These are phyloP conservation scores for Glaucopsyche alexis DNA, from an alignment of 2,888 invertebrate species.

Conservation along the genomic window DNA sequence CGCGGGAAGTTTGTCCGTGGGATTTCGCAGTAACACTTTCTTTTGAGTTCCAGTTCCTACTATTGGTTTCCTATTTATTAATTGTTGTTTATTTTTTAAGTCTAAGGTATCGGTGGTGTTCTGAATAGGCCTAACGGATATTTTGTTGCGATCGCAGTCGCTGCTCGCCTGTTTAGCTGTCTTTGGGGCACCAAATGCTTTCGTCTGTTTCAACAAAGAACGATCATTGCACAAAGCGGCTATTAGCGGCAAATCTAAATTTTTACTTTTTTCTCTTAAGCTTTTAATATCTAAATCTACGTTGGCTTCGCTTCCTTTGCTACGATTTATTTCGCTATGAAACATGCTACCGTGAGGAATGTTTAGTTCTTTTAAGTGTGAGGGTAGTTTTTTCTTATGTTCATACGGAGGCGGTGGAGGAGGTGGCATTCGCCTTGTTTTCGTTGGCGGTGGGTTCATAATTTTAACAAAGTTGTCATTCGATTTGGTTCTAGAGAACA, in stretches of 20 bases:
- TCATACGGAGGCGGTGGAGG: slow-evolving; percentile 78
- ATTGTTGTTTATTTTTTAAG: slow-evolving; percentile 68
- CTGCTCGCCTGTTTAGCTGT: slow-evolving; percentile 64
- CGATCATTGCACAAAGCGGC: slow-evolving; percentile 96
- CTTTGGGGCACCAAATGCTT: slow-evolving; percentile 90
- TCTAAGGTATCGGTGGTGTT: slow-evolving; percentile 72
- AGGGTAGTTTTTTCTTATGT: slow-evolving; percentile 76
- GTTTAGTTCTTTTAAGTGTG: slow-evolving; percentile 68
- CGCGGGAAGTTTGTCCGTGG: slow-evolving; percentile 87
- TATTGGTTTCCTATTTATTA: slow-evolving; percentile 83
- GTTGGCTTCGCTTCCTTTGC: slow-evolving; percentile 67
- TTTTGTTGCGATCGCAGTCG: slow-evolving; percentile 73
- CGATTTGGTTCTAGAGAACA: slow-evolving; percentile 85
- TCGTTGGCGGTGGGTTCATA: slow-evolving; percentile 73
- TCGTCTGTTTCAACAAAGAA: slow-evolving; percentile 92
- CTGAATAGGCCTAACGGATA: slow-evolving; percentile 66
- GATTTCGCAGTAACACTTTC: slow-evolving; percentile 82
- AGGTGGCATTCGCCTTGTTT: slow-evolving; percentile 78
- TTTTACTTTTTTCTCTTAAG: slow-evolving; percentile 92
- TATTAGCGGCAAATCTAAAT: slow-evolving; percentile 94
- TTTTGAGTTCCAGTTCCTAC: slow-evolving; percentile 82
- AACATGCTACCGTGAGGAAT: slow-evolving; percentile 48
- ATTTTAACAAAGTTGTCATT: slow-evolving; percentile 88
- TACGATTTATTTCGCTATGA: slow-evolving; percentile 56
- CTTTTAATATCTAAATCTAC: slow-evolving; percentile 87